Percentiles rank a stretch among this genome's conserved stretches.
phyloP scores from a whole-genome alignment of 2,888 invertebrate genomes.

The Watsonalla cultraria region DNA sequence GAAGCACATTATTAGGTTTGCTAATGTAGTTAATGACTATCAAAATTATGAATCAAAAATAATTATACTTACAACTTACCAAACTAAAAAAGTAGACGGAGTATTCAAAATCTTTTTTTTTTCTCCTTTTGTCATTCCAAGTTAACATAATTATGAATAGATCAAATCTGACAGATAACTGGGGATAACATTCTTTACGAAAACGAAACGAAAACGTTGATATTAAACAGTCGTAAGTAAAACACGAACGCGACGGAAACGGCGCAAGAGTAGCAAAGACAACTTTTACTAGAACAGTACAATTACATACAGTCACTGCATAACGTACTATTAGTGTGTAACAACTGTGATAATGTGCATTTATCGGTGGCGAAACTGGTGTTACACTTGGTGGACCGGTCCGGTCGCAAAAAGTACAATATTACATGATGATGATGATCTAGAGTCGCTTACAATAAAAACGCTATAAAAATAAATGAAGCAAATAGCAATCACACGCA shows the following conservation, averaged over 20 bases:
- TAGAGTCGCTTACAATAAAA: background rate
- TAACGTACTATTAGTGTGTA: slow-evolving; percentile 23
- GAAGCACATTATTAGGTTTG: no score
- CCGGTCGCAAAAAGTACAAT: background rate
- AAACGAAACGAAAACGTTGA: background rate
- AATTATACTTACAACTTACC: no score
- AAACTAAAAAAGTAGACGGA: no score
- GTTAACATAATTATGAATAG: no score
- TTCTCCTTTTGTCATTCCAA: no score
- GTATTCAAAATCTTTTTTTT: no score
- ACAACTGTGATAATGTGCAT: slow-evolving; percentile 24
- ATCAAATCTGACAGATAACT: no score
- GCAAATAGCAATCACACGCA: no score
- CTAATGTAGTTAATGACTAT: no score
- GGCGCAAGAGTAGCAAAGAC: slow-evolving; percentile 23
- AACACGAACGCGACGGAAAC: background rate
- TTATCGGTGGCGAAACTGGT: slow-evolving; percentile 22
- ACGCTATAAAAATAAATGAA: no score
- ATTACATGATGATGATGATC: background rate
- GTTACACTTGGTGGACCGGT: background rate
- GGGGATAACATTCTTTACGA: no score
- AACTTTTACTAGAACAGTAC: slow-evolving; percentile 24
- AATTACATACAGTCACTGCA: slow-evolving; percentile 22
- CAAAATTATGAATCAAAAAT: no score
- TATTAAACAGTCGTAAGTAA: background rate